Percentiles rank a stretch among this genome's conserved stretches.
Evolutionary conservation across 2,797 vertebrate genomes (phyloP).

Genomic region (Sebastolobus altivelis): DNA sequence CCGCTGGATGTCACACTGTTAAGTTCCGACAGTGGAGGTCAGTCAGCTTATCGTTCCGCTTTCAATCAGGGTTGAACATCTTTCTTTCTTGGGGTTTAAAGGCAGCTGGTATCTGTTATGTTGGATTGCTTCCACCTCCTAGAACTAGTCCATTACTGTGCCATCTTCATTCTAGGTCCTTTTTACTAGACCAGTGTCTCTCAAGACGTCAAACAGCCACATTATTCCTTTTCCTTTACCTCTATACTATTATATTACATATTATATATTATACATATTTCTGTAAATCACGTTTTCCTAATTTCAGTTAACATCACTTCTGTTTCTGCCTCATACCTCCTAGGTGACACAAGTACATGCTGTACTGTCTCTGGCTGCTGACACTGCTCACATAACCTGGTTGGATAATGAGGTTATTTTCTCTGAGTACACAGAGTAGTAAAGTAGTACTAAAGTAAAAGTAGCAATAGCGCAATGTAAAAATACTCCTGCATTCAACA

Average conservation of each 20-base stretch:
- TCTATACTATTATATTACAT: background rate
- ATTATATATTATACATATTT: background rate
- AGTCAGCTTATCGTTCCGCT: fast-evolving
- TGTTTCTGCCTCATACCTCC: background rate
- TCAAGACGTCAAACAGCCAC: background rate
- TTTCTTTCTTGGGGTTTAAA: no score
- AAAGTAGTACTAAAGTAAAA: no score
- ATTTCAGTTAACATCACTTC: background rate
- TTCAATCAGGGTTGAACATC: no score
- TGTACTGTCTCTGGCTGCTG: no score
- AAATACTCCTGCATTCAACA: background rate
- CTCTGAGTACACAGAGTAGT: no score
- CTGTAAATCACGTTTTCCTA: background rate
- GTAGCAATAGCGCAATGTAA: background rate
- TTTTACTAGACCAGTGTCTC: background rate
- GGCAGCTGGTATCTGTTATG: background rate
- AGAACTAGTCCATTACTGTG: background rate
- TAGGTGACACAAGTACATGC: background rate
- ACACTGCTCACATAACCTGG: no score
- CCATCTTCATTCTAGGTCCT: background rate
- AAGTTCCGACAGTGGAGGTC: no score
- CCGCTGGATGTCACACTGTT: no score
- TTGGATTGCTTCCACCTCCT: background rate
- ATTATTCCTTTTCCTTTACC: background rate
- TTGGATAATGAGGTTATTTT: no score